Conservation (phyloP, 1,140 invertebrate species). For the Zaprionus tsacasi region DNA sequence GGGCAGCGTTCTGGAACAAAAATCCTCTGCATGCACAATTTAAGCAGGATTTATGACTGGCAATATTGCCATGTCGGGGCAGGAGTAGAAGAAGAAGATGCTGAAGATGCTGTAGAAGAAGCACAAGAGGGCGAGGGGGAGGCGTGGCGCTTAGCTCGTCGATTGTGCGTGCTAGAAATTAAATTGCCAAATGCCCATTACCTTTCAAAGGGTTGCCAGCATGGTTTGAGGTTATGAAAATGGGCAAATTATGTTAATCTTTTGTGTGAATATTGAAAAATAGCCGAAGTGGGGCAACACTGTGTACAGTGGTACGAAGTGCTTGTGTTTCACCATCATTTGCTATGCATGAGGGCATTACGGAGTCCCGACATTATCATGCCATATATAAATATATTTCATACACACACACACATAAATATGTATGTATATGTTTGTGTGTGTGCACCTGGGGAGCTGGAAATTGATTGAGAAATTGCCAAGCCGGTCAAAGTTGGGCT, state of each 20-base stretch:
- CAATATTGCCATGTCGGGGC: slow-evolving; percentile 63
- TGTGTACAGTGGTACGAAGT: slow-evolving; percentile 16
- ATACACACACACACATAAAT: background rate
- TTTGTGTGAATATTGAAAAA: slow-evolving; percentile 67
- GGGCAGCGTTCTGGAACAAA: slow-evolving; percentile 76
- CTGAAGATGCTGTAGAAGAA: slow-evolving; percentile 11
- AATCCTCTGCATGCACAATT: slow-evolving; percentile 82
- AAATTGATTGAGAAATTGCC: slow-evolving; percentile 75
- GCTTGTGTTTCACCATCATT: slow-evolving; percentile 13
- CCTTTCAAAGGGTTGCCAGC: slow-evolving; percentile 64
- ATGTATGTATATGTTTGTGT: background rate
- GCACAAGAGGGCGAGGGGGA: background rate
- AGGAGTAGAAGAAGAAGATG: slow-evolving; percentile 55
- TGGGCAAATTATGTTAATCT: slow-evolving; percentile 76
- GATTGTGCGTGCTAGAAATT: slow-evolving; percentile 81
- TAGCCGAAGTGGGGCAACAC: slow-evolving; percentile 24
- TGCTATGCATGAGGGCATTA: slow-evolving; percentile 27
- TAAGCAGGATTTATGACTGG: slow-evolving; percentile 82
- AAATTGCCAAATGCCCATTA: slow-evolving; percentile 81
- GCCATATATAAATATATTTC: slow-evolving; percentile 1
- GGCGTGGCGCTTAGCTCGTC: slow-evolving; percentile 60
- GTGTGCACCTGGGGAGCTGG: slow-evolving; percentile 36
- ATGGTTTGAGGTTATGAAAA: slow-evolving; percentile 71
- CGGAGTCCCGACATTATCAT: slow-evolving; percentile 48
- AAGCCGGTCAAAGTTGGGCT: slow-evolving; percentile 58